Conservation (phyloP, 2,113 vertebrate species). For the Columba janthina region DNA sequence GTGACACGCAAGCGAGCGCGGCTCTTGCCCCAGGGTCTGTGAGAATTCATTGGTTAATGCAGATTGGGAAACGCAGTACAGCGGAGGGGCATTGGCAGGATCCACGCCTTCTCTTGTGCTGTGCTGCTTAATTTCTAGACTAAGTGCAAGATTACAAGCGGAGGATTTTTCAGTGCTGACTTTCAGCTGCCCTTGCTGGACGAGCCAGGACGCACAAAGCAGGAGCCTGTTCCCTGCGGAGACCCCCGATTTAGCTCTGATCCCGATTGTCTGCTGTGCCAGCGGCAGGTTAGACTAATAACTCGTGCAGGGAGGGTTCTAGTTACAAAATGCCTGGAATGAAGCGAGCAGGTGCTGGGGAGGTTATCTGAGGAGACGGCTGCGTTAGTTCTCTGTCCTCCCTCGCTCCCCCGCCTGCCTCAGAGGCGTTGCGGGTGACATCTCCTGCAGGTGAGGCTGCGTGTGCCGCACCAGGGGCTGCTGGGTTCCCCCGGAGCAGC, state of each 20-base stretch:
- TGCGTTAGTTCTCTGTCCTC: accelerated
- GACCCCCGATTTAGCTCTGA: slow-evolving; percentile 50
- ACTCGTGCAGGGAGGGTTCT: slow-evolving; percentile 13
- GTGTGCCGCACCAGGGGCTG: not conserved
- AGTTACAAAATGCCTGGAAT: slow-evolving; percentile 36
- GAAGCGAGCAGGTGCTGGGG: slow-evolving; percentile 28
- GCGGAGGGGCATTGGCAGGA: not conserved
- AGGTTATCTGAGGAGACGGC: slow-evolving; percentile 31
- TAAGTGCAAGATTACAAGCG: not conserved
- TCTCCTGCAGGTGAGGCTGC: not conserved
- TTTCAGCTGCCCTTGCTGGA: slow-evolving; percentile 59
- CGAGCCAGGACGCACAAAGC: not conserved
- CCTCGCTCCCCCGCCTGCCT: not conserved
- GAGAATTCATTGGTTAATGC: not conserved
- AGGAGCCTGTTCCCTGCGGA: slow-evolving; percentile 30
- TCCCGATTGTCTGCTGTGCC: slow-evolving; percentile 37
- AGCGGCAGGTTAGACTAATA: not conserved
- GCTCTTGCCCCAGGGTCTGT: not conserved
- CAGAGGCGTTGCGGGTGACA: not conserved
- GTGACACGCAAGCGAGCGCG: accelerated
- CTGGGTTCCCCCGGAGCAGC: not conserved
- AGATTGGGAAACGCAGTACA: not conserved
- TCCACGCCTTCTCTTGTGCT: not conserved
- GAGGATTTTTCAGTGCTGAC: not conserved
- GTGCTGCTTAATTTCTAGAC: not conserved